These are phyloP conservation scores for Leptopilina clavipes DNA, from an alignment of 1,140 invertebrate genomes.

Conservation along the genomic window DNA sequence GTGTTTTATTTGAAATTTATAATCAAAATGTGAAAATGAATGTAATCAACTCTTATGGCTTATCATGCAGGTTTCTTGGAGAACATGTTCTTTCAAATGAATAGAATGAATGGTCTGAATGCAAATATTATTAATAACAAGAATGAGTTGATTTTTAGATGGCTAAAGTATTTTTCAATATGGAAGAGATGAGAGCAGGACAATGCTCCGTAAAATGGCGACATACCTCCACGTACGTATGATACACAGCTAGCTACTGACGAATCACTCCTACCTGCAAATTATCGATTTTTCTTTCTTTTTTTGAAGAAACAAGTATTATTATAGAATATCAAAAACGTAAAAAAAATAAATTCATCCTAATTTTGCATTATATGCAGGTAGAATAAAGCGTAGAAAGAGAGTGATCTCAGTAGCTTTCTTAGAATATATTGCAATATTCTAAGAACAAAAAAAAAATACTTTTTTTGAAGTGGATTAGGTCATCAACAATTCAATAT, in stretches of 20 bases:
- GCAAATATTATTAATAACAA: constrained; percentile 77
- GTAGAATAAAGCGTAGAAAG: constrained; percentile 42
- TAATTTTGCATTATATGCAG: constrained; percentile 43
- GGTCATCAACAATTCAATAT: constrained; percentile 54
- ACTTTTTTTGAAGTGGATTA: constrained; percentile 56
- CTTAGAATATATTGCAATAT: constrained; percentile 64
- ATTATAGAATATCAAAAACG: background rate
- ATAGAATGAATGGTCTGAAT: constrained; percentile 73
- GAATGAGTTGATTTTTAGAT: constrained; percentile 78
- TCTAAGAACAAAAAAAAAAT: constrained; percentile 64
- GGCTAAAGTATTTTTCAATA: constrained; percentile 72
- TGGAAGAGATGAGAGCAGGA: constrained; percentile 72
- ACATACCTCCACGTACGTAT: constrained; percentile 71
- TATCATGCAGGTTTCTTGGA: constrained; percentile 56
- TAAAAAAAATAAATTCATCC: constrained; percentile 15
- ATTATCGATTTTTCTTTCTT: constrained; percentile 38
- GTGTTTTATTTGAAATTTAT: no score
- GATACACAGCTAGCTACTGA: constrained; percentile 67
- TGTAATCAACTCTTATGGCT: no score
- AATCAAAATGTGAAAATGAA: no score
- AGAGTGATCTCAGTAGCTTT: constrained; percentile 70
- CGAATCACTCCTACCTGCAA: constrained; percentile 62
- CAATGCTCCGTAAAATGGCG: constrained; percentile 67
- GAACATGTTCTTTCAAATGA: constrained; percentile 54
- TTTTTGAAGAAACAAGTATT: constrained; percentile 5